Evolutionary conservation across 2,113 vertebrate species (phyloP).

Genomic region (Clarias macrocephalus): DNA sequence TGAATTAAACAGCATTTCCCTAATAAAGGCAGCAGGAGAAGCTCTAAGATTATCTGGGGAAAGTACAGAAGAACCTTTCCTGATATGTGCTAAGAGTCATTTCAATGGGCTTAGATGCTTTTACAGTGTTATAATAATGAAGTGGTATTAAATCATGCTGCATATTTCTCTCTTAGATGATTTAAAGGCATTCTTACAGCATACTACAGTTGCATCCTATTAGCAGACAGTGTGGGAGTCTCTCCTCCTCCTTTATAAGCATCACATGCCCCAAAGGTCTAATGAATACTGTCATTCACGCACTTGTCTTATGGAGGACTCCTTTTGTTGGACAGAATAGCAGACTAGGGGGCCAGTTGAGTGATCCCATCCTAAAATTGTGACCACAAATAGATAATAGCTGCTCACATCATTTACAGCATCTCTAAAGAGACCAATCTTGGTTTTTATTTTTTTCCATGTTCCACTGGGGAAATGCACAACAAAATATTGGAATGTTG

Average conservation of each 20-base stretch:
- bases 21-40: neutral
- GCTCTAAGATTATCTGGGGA: neutral
- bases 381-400: constrained; percentile 58
- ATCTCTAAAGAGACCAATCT: constrained; percentile 54
- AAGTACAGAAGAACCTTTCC: neutral
- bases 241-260: constrained; percentile 3
- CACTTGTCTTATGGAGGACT: constrained; percentile 44
- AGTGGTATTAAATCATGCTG: neutral
- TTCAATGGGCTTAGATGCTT: neutral
- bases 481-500: constrained; percentile 71
- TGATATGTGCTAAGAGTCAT: neutral
- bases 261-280: constrained; percentile 13
- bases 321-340: constrained; percentile 45
- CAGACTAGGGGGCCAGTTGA: constrained; percentile 50
- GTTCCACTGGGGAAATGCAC: constrained; percentile 67
- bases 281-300: constrained; percentile 28
- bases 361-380: constrained; percentile 38
- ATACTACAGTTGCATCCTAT: neutral
- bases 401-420: constrained; percentile 60
- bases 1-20: neutral
- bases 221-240: neutral
- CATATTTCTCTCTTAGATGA: neutral
- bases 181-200: neutral
- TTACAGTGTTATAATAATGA: neutral
- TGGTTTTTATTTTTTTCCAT: constrained; percentile 51